Base-by-base conservation (phyloP, 2,888 invertebrate species). In the Sphaerophoria taeniata region DNA sequence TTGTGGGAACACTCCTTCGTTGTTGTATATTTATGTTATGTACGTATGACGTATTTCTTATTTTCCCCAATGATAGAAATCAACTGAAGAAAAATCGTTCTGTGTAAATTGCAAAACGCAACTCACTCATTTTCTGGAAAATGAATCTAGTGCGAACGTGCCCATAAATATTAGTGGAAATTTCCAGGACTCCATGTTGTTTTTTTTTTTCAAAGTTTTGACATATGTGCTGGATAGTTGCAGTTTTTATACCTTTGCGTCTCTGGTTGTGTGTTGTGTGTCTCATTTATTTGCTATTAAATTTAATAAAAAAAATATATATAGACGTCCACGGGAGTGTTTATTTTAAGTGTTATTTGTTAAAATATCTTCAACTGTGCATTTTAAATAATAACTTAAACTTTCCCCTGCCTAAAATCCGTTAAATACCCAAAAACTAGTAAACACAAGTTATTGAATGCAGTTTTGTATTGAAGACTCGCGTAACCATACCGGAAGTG, bases 221-320 rank as follows among this genome's bases (percentile, higher is more conserved):
- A 63, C 63, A 63, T 9, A 24, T 24, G 24, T 24, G 24, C 24
- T 24, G 24, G n/a, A n/a, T n/a, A n/a, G 24, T 11, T 65, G 49
- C 47, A 49, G 16, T 61, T 31, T 60, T 31, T 24, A 24, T 33
- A 3, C 12, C 33, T 31, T 24, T 45, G n/a, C 45, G n/a, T 11
- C 14, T 34, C 7, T 56, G 16, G 6, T 34, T 12, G 6, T 2
- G 14, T 9, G 4, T 61, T 31, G 3, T 47, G 14, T 33, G 33
- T 14, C 36, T 49, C 7, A 49, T 24, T 34, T 5, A 14, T 6
- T 60, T 60, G 1, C 43, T 43, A 11, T 43, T 16, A 24, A 33
- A 53, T 65, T 65, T 16, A 63, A 65, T 49, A 24, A 67, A 53
- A 67, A 67, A 67, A 65, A 47, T 0, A 43, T 3, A 43, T 3